Evolutionary conservation across 2,888 invertebrate species (phyloP).

Genomic region (Labia minor): DNA sequence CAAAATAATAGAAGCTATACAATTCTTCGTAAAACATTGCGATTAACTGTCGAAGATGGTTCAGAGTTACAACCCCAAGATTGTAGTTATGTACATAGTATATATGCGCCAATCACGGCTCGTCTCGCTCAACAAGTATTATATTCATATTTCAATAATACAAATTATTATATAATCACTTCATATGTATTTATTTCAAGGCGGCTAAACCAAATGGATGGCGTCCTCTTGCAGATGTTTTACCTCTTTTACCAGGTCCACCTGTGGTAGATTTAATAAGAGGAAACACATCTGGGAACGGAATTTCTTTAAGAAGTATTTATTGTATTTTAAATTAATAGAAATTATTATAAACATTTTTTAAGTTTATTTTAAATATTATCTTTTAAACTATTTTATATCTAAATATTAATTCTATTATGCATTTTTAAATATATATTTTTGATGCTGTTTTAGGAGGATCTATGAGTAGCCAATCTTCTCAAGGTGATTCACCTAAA

Average conservation of each 20-base stretch:
- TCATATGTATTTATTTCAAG: constrained; percentile 18
- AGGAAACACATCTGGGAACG: constrained; percentile 21
- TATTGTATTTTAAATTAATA: not conserved
- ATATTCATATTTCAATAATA: not conserved
- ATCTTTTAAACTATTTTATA: too few species aligned
- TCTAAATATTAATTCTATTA: too few species aligned
- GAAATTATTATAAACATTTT: too few species aligned
- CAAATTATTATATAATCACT: not conserved
- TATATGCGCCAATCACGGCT: constrained; percentile 86
- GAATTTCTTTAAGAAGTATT: not conserved
- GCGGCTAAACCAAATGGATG: constrained; percentile 33
- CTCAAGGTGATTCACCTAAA: constrained; percentile 47
- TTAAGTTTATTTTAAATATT: too few species aligned
- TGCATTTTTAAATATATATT: too few species aligned
- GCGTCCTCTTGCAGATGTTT: constrained; percentile 66
- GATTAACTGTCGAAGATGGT: constrained; percentile 79
- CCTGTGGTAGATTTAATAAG: constrained; percentile 36
- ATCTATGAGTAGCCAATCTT: constrained; percentile 46
- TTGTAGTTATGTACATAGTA: constrained; percentile 83
- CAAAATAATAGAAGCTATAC: constrained; percentile 51
- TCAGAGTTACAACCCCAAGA: constrained; percentile 74
- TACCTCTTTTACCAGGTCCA: constrained; percentile 72
- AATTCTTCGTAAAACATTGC: constrained; percentile 64
- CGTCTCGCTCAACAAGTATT: constrained; percentile 69
- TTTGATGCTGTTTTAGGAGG: constrained; percentile 38